Conservation (phyloP, 1,140 invertebrate species). For the Scaptomyza hsui region DNA sequence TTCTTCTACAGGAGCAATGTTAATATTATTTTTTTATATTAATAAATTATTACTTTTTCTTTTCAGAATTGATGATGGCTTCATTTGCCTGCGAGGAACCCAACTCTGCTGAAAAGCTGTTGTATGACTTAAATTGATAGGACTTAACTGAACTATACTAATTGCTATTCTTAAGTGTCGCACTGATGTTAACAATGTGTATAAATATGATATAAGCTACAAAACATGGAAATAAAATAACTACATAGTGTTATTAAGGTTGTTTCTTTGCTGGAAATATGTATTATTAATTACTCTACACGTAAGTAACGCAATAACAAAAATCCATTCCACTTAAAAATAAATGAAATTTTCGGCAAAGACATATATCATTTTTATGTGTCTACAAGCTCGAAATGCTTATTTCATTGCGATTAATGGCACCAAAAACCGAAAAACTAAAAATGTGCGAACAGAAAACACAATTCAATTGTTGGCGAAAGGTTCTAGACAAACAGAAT, state of each 20-base stretch:
- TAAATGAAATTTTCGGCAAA: neutral
- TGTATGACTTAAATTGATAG: constrained; percentile 75
- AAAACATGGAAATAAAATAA: neutral
- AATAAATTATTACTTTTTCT: neutral
- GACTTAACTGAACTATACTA: neutral
- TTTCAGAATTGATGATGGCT: constrained; percentile 81
- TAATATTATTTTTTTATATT: neutral
- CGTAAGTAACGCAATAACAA: neutral
- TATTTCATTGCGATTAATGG: constrained; percentile 12
- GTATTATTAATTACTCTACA: neutral
- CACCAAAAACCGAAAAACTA: neutral
- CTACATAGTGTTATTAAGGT: no score
- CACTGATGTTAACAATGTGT: neutral
- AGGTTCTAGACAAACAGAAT: neutral
- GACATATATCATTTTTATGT: constrained; percentile 23
- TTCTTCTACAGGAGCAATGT: neutral
- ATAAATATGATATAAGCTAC: neutral
- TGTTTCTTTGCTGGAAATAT: no score
- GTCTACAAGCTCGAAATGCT: constrained; percentile 6
- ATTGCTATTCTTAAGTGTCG: neutral
- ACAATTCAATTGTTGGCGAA: constrained; percentile 2
- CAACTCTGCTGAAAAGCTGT: constrained; percentile 77
- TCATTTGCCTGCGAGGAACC: constrained; percentile 81
- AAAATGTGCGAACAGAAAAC: constrained; percentile 9
- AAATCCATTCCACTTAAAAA: neutral